Base-by-base conservation (phyloP, 37 sponge, comb jelly and placozoan genomes). In the Spongilla lacustris region DNA sequence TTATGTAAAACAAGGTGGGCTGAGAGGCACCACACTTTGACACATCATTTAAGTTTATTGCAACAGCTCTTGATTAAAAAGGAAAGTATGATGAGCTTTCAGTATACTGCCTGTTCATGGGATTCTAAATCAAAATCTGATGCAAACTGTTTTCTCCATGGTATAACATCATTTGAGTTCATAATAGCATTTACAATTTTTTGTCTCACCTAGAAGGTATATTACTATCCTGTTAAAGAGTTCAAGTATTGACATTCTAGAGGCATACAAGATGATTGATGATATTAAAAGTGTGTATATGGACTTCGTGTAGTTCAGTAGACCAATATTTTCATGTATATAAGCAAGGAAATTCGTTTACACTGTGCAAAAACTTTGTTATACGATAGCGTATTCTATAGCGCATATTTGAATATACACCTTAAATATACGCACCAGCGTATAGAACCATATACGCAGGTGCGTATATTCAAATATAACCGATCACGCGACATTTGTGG, bases 161-260 rank as follows among this genome's bases (percentile, higher is more conserved):
- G 80, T 66, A 78, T 89, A 31, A 89, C 84, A 46, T 36, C 58
- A 41, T 89, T 84, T 66, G 49, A 84, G 8, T 75, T 89, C 35
- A 70, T 85, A 23, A 49, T 73, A 23, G 50, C 66, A 6, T 58
- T 68, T 58, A 58, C 12, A 58, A 58, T 19, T 58, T 26, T 67
- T 80, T 25, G 50, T 87, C 73, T 9, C 86, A 85, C 73, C 78
- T 90, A 24, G 41, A 41, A 37, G 92, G 87, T 5, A n/a, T n/a
- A 82, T 86, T 23, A 83, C 87, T 66, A 77, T 91, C 3, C 83
- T 87, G 41, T 67, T 91, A 23, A 84, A 91, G 36, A 87, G 71
- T 13, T 68, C 68, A 67, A 74, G 80, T 27, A 72, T 77, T 29
- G 92, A 87, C 76, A 91, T 91, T 67, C 35, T 86, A 31, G 83